Conservation (phyloP, 2,113 vertebrate species). For the Parotia lawesii region DNA sequence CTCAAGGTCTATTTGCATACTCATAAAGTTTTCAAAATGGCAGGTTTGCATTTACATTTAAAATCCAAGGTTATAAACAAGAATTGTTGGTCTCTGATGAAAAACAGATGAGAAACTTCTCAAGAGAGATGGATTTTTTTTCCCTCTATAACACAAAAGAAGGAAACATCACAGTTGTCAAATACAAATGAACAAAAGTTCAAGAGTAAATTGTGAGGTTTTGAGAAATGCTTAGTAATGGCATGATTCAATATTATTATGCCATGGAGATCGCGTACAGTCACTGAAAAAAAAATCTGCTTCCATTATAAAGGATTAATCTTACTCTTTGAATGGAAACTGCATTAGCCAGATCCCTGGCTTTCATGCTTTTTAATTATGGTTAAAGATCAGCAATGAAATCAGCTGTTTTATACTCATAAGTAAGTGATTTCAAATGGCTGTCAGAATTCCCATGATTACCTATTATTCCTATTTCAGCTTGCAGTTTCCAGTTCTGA, state of each 20-base stretch:
- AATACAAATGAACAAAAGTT: background rate
- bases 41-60: background rate
- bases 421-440: background rate
- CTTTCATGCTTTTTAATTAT: background rate
- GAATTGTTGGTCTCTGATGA: background rate
- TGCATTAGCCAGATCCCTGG: background rate
- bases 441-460: background rate
- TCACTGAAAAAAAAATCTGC: background rate
- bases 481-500: background rate
- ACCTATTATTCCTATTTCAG: background rate
- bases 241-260: background rate
- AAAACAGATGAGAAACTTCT: conserved; percentile 18
- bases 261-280: background rate
- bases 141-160: background rate
- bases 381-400: background rate
- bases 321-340: background rate
- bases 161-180: background rate
- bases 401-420: background rate
- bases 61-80: background rate
- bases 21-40: background rate
- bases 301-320: conserved; percentile 1
- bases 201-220: background rate
- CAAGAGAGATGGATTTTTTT: background rate
- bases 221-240: conserved; percentile 21
- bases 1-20: background rate